Evolutionary conservation across 2,888 invertebrate genomes (phyloP).

Genomic region (Apoda limacodes): DNA sequence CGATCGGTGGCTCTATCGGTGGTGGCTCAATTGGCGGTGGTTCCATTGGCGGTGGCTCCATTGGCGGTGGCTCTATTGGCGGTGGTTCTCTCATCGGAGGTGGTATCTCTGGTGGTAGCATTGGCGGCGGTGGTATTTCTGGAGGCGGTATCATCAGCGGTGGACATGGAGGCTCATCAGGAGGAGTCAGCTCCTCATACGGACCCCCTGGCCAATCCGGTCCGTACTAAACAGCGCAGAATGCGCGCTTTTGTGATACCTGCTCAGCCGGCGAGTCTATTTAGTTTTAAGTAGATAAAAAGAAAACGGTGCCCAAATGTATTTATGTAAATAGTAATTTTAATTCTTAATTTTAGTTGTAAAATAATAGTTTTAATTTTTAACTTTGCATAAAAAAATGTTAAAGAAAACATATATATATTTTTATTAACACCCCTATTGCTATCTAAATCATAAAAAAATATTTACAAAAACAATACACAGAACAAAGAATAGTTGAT

Average conservation of each 20-base stretch:
- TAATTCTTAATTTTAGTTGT: constrained; percentile 65
- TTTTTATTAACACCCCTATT: too few species aligned
- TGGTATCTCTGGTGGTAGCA: constrained; percentile 32
- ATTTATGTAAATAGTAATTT: constrained; percentile 72
- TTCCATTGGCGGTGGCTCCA: constrained; percentile 14
- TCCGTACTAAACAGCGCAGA: constrained; percentile 68
- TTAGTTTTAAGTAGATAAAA: constrained; percentile 65
- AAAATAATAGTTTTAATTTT: constrained; percentile 46
- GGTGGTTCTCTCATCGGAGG: constrained; percentile 27
- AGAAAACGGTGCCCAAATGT: constrained; percentile 71
- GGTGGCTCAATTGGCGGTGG: constrained; percentile 27
- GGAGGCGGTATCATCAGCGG: constrained; percentile 29
- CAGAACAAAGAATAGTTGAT: constrained; percentile 11
- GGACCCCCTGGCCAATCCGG: constrained; percentile 77
- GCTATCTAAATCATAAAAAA: too few species aligned
- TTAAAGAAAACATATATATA: constrained; percentile 26
- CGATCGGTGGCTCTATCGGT: constrained; percentile 24
- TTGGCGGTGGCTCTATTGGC: constrained; percentile 23
- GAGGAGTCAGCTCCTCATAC: constrained; percentile 70
- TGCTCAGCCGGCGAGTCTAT: constrained; percentile 59
- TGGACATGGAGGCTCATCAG: constrained; percentile 37
- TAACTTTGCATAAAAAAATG: constrained; percentile 63
- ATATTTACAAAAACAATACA: too few species aligned
- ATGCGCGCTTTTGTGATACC: constrained; percentile 60
- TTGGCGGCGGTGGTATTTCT: constrained; percentile 27